A percentile compares a stretch with the other conserved stretches of the same genome.
Conservation (phyloP, 1,140 invertebrate species). For the Drosophila pachea region DNA sequence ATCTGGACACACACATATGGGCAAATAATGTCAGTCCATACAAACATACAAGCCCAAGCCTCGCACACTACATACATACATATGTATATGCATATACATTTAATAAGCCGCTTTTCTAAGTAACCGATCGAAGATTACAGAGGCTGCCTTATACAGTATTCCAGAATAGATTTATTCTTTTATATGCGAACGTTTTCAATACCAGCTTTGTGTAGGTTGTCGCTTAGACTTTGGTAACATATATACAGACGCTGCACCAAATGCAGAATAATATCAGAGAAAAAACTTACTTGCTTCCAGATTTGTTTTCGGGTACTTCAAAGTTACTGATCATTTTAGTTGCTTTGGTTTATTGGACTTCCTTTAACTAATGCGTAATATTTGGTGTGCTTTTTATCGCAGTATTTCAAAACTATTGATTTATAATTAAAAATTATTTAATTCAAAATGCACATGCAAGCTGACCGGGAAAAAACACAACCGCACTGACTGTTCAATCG, state of each 20-base stretch:
- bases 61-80: background rate
- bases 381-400: background rate
- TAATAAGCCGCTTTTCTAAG: constrained; percentile 1
- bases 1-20: constrained; percentile 8
- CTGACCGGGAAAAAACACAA: constrained; percentile 37
- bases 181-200: constrained; percentile 18
- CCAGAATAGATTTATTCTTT: constrained; percentile 4
- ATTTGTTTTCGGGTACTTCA: constrained; percentile 66
- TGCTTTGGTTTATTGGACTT: constrained; percentile 11
- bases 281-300: constrained; percentile 72
- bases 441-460: constrained; percentile 27
- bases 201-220: constrained; percentile 37
- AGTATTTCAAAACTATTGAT: constrained; percentile 5
- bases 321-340: constrained; percentile 67
- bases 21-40: background rate
- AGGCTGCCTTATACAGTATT: constrained; percentile 6
- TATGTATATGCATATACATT: background rate
- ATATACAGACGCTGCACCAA: constrained; percentile 1
- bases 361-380: background rate
- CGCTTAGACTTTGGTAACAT: constrained; percentile 6
- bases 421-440: constrained; percentile 18
- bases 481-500: constrained; percentile 29
- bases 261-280: constrained; percentile 7
- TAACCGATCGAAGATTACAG: constrained; percentile 3
- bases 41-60: background rate